Conservation (phyloP, 2,888 invertebrate species). For the Phyto melanocephala region DNA sequence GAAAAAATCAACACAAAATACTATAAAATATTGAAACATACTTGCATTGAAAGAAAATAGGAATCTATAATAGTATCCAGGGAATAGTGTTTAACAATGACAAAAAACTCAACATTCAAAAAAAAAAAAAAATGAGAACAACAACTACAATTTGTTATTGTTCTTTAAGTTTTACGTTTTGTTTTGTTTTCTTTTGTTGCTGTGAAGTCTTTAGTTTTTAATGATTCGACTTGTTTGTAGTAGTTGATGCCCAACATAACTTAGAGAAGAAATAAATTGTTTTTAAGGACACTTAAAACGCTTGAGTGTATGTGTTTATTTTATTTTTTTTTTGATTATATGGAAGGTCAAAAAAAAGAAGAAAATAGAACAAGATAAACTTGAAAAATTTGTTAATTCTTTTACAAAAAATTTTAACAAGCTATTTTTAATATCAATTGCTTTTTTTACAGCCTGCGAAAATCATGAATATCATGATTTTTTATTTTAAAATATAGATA, state of each 20-base stretch:
- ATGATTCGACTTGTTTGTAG: neutral
- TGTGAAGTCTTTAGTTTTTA: neutral
- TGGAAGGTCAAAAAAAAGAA: no score
- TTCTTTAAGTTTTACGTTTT: no score
- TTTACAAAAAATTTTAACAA: no score
- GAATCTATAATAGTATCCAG: slow-evolving; percentile 40
- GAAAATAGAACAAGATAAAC: no score
- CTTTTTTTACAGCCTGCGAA: no score
- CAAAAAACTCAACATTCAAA: slow-evolving; percentile 30
- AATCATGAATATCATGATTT: no score
- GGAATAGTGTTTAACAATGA: slow-evolving; percentile 46
- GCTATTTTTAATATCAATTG: no score
- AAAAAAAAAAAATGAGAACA: neutral
- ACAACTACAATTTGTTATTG: slow-evolving; percentile 8
- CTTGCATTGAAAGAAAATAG: neutral
- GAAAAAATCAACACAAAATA: neutral
- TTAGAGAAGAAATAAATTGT: neutral
- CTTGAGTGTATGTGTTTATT: no score
- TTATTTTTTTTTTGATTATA: no score
- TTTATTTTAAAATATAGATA: no score
- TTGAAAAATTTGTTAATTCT: no score
- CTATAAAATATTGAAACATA: slow-evolving; percentile 24
- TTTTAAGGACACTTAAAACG: slow-evolving; percentile 8
- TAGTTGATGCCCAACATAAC: neutral
- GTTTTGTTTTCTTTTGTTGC: neutral